Evolutionary conservation across 2,113 vertebrate genomes (phyloP).

Genomic region (Pygoscelis antarcticus): DNA sequence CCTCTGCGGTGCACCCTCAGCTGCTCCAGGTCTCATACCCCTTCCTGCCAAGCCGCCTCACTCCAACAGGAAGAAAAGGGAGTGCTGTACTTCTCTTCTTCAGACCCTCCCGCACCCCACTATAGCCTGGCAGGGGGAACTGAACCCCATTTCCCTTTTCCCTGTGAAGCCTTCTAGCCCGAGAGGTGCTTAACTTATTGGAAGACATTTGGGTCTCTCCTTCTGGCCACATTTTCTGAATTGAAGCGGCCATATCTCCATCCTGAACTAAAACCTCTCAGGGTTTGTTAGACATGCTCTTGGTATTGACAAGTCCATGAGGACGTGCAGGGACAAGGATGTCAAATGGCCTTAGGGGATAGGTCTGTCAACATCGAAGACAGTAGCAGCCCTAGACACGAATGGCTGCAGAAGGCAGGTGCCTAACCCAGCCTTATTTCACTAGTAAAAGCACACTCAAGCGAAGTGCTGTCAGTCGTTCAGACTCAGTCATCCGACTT

Average conservation of each 20-base stretch:
- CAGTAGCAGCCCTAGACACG: rapidly evolving
- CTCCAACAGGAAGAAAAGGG: not conserved
- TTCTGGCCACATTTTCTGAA: not conserved
- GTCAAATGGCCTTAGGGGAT: not conserved
- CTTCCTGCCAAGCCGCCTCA: not conserved
- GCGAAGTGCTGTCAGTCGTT: not conserved
- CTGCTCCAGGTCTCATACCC: not conserved
- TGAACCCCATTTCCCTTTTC: not conserved
- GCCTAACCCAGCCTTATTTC: not conserved
- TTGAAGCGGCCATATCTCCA: not conserved
- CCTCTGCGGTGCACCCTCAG: not conserved
- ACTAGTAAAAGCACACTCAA: not conserved
- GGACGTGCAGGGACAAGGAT: not conserved
- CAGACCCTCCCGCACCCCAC: not conserved
- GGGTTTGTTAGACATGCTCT: rapidly evolving
- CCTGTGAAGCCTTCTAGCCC: not conserved
- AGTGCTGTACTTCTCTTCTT: not conserved
- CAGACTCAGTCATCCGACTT: not conserved
- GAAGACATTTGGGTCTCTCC: not conserved
- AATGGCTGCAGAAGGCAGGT: not conserved
- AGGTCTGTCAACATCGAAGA: not conserved
- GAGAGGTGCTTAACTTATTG: not conserved
- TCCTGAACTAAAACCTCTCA: not conserved
- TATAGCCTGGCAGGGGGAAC: not conserved
- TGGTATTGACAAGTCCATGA: not conserved